phyloP scores from a whole-genome alignment of 2,797 vertebrate species.

The Tangara arthus region DNA sequence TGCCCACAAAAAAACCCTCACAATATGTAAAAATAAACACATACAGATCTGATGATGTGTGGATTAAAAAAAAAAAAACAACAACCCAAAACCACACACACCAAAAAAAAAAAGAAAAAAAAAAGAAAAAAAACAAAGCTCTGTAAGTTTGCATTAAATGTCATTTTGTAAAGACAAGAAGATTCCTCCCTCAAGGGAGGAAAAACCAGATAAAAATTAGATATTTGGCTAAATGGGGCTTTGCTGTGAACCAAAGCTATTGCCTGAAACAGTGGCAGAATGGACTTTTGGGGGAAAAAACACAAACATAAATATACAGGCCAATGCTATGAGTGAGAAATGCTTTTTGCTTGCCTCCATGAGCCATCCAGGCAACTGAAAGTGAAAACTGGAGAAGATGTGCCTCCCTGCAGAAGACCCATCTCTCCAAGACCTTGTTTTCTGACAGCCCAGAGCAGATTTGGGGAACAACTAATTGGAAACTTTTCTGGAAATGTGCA shows the following conservation, averaged over 20 bases:
- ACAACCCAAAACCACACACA: background rate
- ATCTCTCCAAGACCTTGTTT: background rate
- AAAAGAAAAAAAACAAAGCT: background rate
- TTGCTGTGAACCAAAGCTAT: background rate
- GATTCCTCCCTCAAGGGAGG: background rate
- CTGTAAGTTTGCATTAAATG: background rate
- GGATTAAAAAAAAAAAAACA: background rate
- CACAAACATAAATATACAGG: background rate
- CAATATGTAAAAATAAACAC: background rate
- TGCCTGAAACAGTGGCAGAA: background rate
- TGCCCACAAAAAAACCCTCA: background rate
- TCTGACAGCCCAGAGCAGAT: background rate
- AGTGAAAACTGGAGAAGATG: background rate
- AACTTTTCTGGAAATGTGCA: background rate
- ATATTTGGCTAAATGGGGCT: background rate
- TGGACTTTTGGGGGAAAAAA: background rate
- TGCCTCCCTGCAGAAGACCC: background rate
- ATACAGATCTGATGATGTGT: background rate
- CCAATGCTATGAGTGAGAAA: background rate
- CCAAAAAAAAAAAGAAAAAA: no score
- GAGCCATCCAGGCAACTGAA: background rate
- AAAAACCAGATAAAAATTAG: background rate
- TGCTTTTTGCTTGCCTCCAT: background rate
- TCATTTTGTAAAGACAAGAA: background rate
- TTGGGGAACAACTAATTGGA: background rate